Evolutionary conservation across 2,113 vertebrate genomes (phyloP).

Genomic region (Ctenomys sociabilis): DNA sequence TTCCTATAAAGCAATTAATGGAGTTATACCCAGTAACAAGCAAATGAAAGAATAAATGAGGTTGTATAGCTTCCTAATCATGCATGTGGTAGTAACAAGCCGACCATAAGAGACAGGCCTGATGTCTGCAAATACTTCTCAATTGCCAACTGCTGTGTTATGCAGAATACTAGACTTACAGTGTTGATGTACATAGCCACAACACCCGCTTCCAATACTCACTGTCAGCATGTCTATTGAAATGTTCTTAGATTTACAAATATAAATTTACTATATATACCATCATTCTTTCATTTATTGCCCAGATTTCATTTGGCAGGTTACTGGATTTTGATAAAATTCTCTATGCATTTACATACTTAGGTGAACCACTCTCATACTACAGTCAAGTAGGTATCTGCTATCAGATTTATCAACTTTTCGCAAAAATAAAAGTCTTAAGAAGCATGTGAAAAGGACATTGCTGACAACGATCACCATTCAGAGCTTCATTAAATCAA

Average conservation of each 20-base stretch:
- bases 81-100: not conserved
- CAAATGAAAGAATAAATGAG: constrained; percentile 22
- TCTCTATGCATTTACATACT: constrained; percentile 56
- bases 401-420: constrained; percentile 37
- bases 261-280: not conserved
- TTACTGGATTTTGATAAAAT: constrained; percentile 71
- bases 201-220: not conserved
- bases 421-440: constrained; percentile 30
- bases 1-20: constrained; percentile 45
- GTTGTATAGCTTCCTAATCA: not conserved
- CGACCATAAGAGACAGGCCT: not conserved
- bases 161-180: not conserved
- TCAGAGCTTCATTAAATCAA: constrained; percentile 72
- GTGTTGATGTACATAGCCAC: not conserved
- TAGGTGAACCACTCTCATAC: constrained; percentile 56
- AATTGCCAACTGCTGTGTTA: not conserved
- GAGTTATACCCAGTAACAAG: not conserved
- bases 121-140: not conserved
- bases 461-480: constrained; percentile 64
- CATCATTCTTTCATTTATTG: not conserved
- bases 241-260: not conserved
- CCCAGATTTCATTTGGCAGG: not conserved
- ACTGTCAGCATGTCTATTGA: not conserved
- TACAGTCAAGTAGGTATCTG: not conserved
- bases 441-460: not conserved